Conservation (phyloP, 2,113 vertebrate genomes). For the Tenebrosternarchus preto region DNA sequence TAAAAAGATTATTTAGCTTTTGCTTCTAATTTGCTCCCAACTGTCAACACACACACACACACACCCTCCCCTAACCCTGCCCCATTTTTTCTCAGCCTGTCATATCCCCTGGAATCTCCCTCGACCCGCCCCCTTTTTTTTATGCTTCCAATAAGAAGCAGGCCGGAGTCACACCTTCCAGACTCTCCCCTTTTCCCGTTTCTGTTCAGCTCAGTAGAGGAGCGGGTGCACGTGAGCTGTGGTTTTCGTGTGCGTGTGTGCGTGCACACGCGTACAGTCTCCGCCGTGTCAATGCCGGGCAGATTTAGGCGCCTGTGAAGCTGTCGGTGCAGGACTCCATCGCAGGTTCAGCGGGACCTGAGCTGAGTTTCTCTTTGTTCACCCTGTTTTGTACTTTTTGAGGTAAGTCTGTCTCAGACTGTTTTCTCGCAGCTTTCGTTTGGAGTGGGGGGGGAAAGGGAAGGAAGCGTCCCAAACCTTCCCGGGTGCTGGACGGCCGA, state of each 20-base stretch:
- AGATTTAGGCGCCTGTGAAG: conserved; percentile 45
- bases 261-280: conserved; percentile 24
- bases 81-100: conserved; percentile 43
- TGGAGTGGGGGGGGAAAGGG: too few species aligned
- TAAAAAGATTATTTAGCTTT: conserved; percentile 58
- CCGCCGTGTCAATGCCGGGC: conserved; percentile 1
- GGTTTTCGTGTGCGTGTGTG: conserved; percentile 7
- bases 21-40: conserved; percentile 64
- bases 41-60: conserved; percentile 13
- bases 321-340: conserved; percentile 33
- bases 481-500: too few species aligned
- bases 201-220: conserved; percentile 61
- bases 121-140: conserved; percentile 59
- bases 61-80: conserved; percentile 48
- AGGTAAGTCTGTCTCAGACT: conserved; percentile 67
- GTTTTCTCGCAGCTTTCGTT: conserved; percentile 39
- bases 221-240: conserved; percentile 55
- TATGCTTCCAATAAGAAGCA: conserved; percentile 66
- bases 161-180: conserved; percentile 72
- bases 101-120: conserved; percentile 49
- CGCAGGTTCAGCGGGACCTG: conserved; percentile 39
- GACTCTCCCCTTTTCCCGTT: conserved; percentile 61
- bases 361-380: conserved; percentile 57
- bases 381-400: conserved; percentile 36
- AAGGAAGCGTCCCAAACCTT: too few species aligned